Conservation (phyloP, 2,888 invertebrate genomes). For the Mythimna vitellina region DNA sequence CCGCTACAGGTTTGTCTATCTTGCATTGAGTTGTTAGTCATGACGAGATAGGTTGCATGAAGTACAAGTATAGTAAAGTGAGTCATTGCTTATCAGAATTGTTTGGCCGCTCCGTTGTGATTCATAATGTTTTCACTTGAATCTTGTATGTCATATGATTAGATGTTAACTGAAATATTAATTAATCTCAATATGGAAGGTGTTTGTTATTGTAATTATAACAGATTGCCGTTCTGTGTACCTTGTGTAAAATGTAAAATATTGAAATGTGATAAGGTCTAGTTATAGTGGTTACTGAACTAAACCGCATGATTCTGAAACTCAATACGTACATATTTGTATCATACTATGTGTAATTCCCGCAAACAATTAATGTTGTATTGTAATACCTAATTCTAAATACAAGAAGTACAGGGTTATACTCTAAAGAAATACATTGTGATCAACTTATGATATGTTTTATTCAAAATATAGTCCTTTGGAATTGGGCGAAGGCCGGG, state of each 20-base stretch:
- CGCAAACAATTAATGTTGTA: constrained; percentile 56
- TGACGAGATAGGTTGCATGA: constrained; percentile 24
- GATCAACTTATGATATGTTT: constrained; percentile 63
- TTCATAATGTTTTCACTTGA: constrained; percentile 43
- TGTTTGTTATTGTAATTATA: constrained; percentile 55
- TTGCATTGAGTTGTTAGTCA: constrained; percentile 46
- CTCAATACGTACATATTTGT: constrained; percentile 58
- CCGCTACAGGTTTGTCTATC: constrained; percentile 55
- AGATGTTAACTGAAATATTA: constrained; percentile 46
- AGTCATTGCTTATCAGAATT: constrained; percentile 53
- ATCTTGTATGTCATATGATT: constrained; percentile 51
- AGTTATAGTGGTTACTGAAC: constrained; percentile 51
- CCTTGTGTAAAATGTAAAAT: constrained; percentile 58
- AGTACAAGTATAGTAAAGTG: constrained; percentile 45
- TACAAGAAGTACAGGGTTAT: constrained; percentile 75
- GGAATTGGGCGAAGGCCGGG: constrained; percentile 39
- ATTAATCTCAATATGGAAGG: constrained; percentile 55
- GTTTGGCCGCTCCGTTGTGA: constrained; percentile 43
- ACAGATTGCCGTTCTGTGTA: constrained; percentile 47
- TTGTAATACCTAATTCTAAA: constrained; percentile 72
- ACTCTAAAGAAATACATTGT: constrained; percentile 70
- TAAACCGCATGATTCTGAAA: constrained; percentile 58
- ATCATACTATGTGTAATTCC: constrained; percentile 57
- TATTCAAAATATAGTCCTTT: constrained; percentile 52
- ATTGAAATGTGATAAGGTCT: constrained; percentile 59